A percentile compares a stretch with the other conserved stretches of the same genome.
Evolutionary conservation across 2,888 invertebrate species (phyloP).

Genomic region (Tolmerus cingulatus): DNA sequence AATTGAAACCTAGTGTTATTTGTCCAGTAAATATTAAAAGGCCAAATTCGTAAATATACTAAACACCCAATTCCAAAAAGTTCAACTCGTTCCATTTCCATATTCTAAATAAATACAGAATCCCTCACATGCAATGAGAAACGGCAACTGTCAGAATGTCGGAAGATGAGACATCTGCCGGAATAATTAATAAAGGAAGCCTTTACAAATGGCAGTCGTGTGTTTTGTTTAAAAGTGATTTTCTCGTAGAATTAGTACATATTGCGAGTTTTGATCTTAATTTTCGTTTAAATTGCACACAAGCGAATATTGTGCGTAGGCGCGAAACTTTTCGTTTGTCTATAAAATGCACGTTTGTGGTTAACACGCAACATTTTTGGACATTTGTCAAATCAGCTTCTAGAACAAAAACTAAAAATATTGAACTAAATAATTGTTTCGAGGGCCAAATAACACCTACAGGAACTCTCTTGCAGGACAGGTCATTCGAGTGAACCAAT

Average conservation of each 20-base stretch:
- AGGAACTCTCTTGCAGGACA: background rate
- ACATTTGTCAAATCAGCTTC: conserved; percentile 31
- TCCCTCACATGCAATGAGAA: background rate
- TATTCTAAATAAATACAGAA: background rate
- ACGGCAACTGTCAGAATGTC: background rate
- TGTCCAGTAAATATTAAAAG: too few species aligned
- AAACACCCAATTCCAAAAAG: background rate
- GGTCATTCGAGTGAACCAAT: background rate
- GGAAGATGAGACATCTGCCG: conserved; percentile 1
- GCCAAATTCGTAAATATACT: too few species aligned
- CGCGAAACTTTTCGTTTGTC: background rate
- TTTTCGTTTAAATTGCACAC: background rate
- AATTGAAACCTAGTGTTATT: too few species aligned
- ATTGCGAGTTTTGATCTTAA: background rate
- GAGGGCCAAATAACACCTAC: background rate
- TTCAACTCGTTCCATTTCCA: background rate
- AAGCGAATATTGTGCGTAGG: background rate
- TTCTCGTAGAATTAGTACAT: conserved; percentile 37
- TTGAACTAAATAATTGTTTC: background rate
- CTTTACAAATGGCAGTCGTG: conserved; percentile 51
- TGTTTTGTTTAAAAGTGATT: conserved; percentile 51
- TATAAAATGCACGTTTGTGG: conserved; percentile 14
- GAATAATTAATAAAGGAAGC: conserved; percentile 16
- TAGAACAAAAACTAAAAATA: conserved; percentile 34
- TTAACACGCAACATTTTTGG: conserved; percentile 34